These are phyloP conservation scores for Setophaga kirtlandii DNA, from an alignment of 2,113 vertebrate genomes.

Conservation along the genomic window DNA sequence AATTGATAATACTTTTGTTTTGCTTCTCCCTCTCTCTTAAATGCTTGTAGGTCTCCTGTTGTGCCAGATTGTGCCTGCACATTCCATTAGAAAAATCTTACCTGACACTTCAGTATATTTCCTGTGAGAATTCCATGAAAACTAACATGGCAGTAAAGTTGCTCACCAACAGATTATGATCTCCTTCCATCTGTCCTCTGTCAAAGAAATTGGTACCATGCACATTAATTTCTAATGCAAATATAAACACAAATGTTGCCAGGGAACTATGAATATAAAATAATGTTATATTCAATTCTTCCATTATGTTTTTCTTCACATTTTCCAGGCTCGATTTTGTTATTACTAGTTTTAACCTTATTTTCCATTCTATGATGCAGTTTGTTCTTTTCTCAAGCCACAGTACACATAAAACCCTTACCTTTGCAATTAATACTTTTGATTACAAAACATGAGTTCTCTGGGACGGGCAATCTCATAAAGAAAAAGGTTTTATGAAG, in stretches of 20 bases:
- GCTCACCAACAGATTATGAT: background rate
- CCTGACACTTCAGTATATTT: background rate
- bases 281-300: background rate
- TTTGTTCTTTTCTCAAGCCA: background rate
- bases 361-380: background rate
- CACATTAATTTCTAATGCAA: background rate
- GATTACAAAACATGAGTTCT: background rate
- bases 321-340: background rate
- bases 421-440: background rate
- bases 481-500: background rate
- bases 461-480: background rate
- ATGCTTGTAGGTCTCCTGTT: background rate
- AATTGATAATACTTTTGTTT: background rate
- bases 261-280: background rate
- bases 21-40: background rate
- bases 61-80: background rate
- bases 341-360: background rate
- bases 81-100: background rate
- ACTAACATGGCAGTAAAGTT: background rate
- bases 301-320: background rate
- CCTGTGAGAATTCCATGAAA: background rate
- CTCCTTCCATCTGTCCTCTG: background rate
- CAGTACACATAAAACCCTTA: background rate
- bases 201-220: background rate
- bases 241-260: background rate